These are phyloP conservation scores for Frankliniella fusca DNA, from an alignment of 2,888 invertebrate species.

Conservation along the genomic window DNA sequence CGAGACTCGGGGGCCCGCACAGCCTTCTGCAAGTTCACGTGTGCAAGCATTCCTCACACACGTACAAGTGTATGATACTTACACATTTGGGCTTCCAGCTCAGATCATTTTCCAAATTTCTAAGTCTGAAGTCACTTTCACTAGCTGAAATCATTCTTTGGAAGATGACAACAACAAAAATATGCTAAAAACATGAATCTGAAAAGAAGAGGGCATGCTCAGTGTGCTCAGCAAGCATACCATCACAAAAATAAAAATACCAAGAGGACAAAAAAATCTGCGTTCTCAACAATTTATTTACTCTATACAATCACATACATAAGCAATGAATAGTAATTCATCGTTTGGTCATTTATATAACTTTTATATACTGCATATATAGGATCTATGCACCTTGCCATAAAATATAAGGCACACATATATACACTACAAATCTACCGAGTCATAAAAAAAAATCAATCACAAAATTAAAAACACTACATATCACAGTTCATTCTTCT, in stretches of 20 bases:
- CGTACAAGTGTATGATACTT: no score
- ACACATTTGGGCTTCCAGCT: no score
- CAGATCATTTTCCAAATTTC: no score
- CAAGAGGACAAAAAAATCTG: neutral
- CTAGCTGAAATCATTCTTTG: no score
- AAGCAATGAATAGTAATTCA: slow-evolving; percentile 14
- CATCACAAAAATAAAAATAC: neutral
- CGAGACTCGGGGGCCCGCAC: no score
- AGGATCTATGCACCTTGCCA: neutral
- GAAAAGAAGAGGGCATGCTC: neutral
- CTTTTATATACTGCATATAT: slow-evolving; percentile 23
- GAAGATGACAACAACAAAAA: no score
- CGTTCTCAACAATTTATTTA: slow-evolving; percentile 15
- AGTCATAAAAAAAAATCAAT: slow-evolving; percentile 8
- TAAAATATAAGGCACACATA: slow-evolving; percentile 23
- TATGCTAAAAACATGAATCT: neutral
- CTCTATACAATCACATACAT: slow-evolving; percentile 23
- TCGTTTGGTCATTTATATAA: slow-evolving; percentile 14
- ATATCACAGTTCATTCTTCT: slow-evolving; percentile 20
- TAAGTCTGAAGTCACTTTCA: no score
- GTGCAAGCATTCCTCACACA: no score
- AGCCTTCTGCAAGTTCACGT: no score
- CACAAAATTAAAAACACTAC: slow-evolving; percentile 26
- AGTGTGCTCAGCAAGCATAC: neutral
- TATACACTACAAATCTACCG: slow-evolving; percentile 11